phyloP scores from a whole-genome alignment of 1,140 invertebrate genomes.

The Bursaphelenchus mucronatus region DNA sequence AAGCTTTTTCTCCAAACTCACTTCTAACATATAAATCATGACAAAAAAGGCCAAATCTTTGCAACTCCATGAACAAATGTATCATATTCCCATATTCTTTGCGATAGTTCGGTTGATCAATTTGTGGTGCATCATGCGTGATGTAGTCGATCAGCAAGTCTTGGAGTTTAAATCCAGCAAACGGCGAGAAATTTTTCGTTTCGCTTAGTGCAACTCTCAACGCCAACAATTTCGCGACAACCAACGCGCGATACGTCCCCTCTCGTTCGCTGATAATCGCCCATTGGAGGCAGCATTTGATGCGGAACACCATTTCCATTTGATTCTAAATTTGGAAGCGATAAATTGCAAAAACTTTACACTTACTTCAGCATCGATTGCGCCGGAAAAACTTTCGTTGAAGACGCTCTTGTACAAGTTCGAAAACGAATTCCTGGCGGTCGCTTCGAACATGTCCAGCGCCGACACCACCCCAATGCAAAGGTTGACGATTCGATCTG shows the following conservation, averaged over 20 bases:
- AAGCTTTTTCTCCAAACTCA: not conserved
- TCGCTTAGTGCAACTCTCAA: conserved; percentile 22
- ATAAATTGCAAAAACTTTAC: not conserved
- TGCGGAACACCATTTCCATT: conserved; percentile 28
- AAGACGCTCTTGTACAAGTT: conserved; percentile 40
- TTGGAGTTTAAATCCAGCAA: conserved; percentile 26
- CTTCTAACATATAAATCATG: conserved; percentile 42
- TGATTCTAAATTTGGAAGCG: conserved; percentile 1
- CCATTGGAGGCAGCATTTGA: conserved; percentile 37
- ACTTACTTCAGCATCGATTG: conserved; percentile 11
- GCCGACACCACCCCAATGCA: conserved; percentile 36
- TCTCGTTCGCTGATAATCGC: conserved; percentile 41
- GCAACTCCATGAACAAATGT: conserved; percentile 38
- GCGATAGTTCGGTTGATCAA: conserved; percentile 12
- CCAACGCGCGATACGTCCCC: conserved; percentile 39
- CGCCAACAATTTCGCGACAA: conserved; percentile 32
- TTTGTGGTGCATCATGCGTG: conserved; percentile 29
- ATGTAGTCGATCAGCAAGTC: conserved; percentile 43
- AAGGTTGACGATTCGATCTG: conserved; percentile 38
- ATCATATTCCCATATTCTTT: conserved; percentile 42
- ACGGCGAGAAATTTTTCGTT: conserved; percentile 12
- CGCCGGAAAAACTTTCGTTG: conserved; percentile 6
- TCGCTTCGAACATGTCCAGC: conserved; percentile 30
- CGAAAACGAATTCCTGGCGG: conserved; percentile 25
- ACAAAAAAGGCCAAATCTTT: conserved; percentile 36